These are phyloP conservation scores for Endotricha flammealis DNA, from an alignment of 2,888 invertebrate genomes.

Conservation along the genomic window DNA sequence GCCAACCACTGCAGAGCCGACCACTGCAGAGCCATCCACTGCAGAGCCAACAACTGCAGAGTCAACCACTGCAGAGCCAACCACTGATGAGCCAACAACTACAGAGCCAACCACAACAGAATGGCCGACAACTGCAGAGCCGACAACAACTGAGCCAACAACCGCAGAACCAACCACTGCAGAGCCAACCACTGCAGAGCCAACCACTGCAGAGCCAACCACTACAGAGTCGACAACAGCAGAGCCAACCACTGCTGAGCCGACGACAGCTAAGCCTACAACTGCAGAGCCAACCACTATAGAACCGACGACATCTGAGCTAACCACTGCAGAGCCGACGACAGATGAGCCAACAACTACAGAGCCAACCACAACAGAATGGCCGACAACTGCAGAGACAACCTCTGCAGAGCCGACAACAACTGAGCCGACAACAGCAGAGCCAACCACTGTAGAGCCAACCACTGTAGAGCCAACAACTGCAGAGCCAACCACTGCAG, in stretches of 20 bases:
- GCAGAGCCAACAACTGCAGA: not conserved
- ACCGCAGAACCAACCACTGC: slow-evolving; percentile 1
- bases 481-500: not conserved
- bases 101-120: not conserved
- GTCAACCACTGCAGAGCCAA: not conserved
- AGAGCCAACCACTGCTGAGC: not conserved
- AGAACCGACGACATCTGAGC: not conserved
- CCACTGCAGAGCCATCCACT: not conserved
- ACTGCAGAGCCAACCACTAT: not conserved
- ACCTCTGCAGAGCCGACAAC: not conserved
- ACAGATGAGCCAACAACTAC: not conserved
- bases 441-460: not conserved
- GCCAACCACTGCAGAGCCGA: not conserved
- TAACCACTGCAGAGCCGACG: not conserved
- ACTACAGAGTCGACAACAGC: slow-evolving; percentile 1
- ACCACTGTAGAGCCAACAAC: not conserved
- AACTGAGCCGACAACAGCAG: not conserved
- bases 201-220: slow-evolving; percentile 4
- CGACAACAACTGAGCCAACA: too few species aligned
- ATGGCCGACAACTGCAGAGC: slow-evolving; percentile 3
- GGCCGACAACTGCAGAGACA: not conserved
- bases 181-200: not conserved
- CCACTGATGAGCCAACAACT: slow-evolving; percentile 4
- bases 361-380: not conserved
- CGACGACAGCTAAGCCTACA: slow-evolving; percentile 3